These are phyloP conservation scores for Hypotaenidia philippensis DNA, from an alignment of 2,797 vertebrate genomes.

Conservation along the genomic window DNA sequence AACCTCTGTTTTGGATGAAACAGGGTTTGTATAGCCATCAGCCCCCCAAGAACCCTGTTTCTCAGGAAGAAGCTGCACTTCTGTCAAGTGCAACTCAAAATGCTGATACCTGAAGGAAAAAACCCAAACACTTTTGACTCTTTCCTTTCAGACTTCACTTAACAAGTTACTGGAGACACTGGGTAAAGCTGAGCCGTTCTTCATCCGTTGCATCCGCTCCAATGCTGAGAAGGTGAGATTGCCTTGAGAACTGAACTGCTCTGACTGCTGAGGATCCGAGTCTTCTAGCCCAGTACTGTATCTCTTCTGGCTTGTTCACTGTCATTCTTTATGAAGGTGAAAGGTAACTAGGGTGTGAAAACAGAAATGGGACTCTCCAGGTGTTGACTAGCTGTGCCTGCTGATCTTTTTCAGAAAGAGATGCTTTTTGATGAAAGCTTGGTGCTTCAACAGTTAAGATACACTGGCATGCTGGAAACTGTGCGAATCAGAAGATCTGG, in stretches of 20 bases:
- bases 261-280: neutral
- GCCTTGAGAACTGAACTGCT: neutral
- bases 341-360: neutral
- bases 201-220: constrained; percentile 97
- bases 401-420: constrained; percentile 85
- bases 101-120: neutral
- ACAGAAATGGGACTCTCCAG: neutral
- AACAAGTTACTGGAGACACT: constrained; percentile 94
- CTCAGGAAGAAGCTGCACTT: neutral
- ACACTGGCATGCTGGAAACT: constrained; percentile 98
- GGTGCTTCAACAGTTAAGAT: constrained; percentile 95
- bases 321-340: neutral
- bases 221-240: constrained; percentile 93
- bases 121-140: neutral
- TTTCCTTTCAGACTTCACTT: constrained; percentile 88
- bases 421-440: constrained; percentile 92
- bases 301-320: neutral
- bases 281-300: neutral
- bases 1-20: neutral
- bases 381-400: neutral
- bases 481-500: constrained; percentile 96
- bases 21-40: neutral
- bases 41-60: neutral
- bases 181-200: constrained; percentile 95
- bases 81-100: neutral